Evolutionary conservation across 2,888 invertebrate genomes (phyloP).

Genomic region (Macrosoma leucophasiata): DNA sequence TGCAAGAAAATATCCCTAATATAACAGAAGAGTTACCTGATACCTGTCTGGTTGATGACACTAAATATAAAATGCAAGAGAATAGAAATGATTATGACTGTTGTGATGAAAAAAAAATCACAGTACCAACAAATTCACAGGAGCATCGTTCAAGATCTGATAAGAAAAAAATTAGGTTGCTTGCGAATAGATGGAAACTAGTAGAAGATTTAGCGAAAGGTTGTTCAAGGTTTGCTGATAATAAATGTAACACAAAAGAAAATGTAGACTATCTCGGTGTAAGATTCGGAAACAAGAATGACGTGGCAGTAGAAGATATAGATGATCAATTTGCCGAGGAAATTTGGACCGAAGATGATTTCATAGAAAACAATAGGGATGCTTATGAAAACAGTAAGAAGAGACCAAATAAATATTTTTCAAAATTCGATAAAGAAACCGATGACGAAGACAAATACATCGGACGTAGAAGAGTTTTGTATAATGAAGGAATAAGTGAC

Average conservation of each 20-base stretch:
- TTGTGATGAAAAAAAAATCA: conserved; percentile 1
- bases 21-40: conserved; percentile 2
- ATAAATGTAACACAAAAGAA: no score
- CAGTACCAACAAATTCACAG: conserved; percentile 4
- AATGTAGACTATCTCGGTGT: no score
- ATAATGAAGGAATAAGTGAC: conserved; percentile 55
- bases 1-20: conserved; percentile 3
- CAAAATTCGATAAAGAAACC: conserved; percentile 11
- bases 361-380: conserved; percentile 28
- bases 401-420: conserved; percentile 9
- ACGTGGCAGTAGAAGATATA: no score
- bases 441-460: not conserved
- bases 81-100: not conserved
- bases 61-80: not conserved
- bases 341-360: conserved; percentile 4
- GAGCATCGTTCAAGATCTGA: no score
- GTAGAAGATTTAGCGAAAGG: no score
- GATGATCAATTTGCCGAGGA: conserved; percentile 7
- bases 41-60: not conserved
- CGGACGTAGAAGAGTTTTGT: conserved; percentile 35
- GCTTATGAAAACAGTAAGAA: conserved; percentile 19
- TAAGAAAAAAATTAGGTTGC: no score
- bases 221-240: no score
- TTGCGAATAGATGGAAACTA: no score
- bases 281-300: no score